phyloP scores from a whole-genome alignment of 2,888 invertebrate genomes.

The Macrosiphum euphorbiae region DNA sequence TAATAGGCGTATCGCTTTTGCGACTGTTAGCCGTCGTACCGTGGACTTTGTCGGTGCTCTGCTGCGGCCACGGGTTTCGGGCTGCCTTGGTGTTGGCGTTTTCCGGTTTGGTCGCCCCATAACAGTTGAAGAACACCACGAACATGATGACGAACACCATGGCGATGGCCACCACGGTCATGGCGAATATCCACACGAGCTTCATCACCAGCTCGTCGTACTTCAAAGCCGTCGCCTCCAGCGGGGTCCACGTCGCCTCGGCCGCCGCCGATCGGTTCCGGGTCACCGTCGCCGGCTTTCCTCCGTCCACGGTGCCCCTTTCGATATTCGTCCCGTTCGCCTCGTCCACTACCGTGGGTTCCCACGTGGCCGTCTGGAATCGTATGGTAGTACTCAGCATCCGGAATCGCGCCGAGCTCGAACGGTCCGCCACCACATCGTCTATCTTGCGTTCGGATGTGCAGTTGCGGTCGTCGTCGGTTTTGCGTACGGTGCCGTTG shows the following conservation, averaged over 20 bases:
- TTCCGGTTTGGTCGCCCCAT: neutral
- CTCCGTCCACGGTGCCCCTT: neutral
- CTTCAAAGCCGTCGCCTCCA: constrained; percentile 41
- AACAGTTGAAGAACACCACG: constrained; percentile 51
- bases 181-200: constrained; percentile 50
- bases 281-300: neutral
- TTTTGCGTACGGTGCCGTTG: neutral
- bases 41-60: neutral
- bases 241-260: neutral
- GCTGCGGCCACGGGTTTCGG: neutral
- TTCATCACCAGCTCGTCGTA: constrained; percentile 49
- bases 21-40: neutral
- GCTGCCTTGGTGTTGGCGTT: too few species aligned
- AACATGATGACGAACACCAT: constrained; percentile 47
- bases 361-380: neutral
- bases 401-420: neutral
- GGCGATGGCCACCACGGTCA: constrained; percentile 47
- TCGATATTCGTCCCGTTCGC: neutral
- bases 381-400: neutral
- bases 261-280: neutral
- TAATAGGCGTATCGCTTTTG: neutral
- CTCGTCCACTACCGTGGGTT: neutral
- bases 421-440: neutral
- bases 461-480: neutral
- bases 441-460: too few species aligned